Conservation (phyloP, 2,797 vertebrate genomes). For the Oreonectes daqikongensis region DNA sequence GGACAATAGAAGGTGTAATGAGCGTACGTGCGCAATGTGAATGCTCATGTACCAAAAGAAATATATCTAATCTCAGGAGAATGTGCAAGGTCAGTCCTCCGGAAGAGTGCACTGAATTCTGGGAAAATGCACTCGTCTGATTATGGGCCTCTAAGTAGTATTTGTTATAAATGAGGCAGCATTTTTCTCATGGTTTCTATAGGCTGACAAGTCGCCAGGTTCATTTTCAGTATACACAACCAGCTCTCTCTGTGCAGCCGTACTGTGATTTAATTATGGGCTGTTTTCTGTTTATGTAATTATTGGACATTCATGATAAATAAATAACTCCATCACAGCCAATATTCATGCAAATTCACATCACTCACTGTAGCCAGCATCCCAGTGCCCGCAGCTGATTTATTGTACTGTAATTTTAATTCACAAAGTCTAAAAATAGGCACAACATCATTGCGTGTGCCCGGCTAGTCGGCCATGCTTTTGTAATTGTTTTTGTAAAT, state of each 20-base stretch:
- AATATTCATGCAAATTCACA: constrained; percentile 21
- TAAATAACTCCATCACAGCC: constrained; percentile 11
- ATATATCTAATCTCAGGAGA: constrained; percentile 28
- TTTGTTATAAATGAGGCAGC: constrained; percentile 6
- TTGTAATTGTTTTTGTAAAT: neutral
- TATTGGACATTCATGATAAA: constrained; percentile 38
- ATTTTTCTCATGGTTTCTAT: neutral
- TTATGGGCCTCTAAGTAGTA: neutral
- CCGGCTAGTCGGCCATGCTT: constrained; percentile 30
- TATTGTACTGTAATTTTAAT: constrained; percentile 36
- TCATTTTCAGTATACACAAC: constrained; percentile 8
- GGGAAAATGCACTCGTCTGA: constrained; percentile 26
- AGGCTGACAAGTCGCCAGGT: neutral
- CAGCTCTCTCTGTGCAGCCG: neutral
- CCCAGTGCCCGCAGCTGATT: constrained; percentile 24
- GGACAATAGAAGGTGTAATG: constrained; percentile 29
- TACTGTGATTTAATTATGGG: constrained; percentile 27
- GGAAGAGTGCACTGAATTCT: constrained; percentile 20
- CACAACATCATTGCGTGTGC: neutral
- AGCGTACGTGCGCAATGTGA: constrained; percentile 2
- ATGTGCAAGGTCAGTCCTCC: constrained; percentile 36
- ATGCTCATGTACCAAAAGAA: constrained; percentile 29
- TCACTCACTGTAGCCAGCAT: constrained; percentile 14
- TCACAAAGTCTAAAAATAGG: constrained; percentile 29
- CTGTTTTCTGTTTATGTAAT: constrained; percentile 39